Percentiles rank a stretch among this genome's conserved stretches.
Conservation (phyloP, 1,140 invertebrate species). For the Nymphalis io region DNA sequence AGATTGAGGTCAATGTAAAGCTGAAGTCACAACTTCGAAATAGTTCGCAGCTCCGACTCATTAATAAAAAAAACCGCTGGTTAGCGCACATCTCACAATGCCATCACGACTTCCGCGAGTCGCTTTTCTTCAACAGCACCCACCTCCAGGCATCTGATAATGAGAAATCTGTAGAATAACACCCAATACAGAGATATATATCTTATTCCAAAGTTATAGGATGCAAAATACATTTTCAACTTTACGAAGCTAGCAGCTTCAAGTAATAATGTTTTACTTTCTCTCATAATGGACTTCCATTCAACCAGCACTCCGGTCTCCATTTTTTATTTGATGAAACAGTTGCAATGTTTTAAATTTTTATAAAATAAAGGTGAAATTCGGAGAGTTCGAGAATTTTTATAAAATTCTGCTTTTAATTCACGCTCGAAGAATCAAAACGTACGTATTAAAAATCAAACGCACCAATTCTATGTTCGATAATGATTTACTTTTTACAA, state of each 20-base stretch:
- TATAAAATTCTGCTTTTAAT: not conserved
- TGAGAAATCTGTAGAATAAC: constrained; percentile 49
- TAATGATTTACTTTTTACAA: constrained; percentile 33
- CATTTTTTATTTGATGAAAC: constrained; percentile 37
- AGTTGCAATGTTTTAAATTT: constrained; percentile 30
- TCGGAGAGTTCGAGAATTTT: not conserved
- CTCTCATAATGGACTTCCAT: constrained; percentile 42
- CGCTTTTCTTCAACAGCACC: constrained; percentile 48
- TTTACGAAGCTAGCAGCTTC: constrained; percentile 35
- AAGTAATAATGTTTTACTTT: constrained; percentile 42
- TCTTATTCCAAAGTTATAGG: constrained; percentile 36
- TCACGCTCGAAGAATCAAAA: not conserved
- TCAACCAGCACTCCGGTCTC: constrained; percentile 33
- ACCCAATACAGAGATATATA: constrained; percentile 34
- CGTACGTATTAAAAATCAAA: not conserved
- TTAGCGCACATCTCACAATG: constrained; percentile 57
- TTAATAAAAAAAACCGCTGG: constrained; percentile 54
- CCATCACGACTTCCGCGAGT: constrained; percentile 46
- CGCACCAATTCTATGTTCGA: constrained; percentile 15
- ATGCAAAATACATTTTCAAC: constrained; percentile 42
- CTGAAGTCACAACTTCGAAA: constrained; percentile 33
- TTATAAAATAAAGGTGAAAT: constrained; percentile 22
- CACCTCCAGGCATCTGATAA: constrained; percentile 50
- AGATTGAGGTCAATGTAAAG: constrained; percentile 40
- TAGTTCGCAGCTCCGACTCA: constrained; percentile 46